phyloP scores from a whole-genome alignment of 2,888 invertebrate genomes.

The Chymomyza caudatula region DNA sequence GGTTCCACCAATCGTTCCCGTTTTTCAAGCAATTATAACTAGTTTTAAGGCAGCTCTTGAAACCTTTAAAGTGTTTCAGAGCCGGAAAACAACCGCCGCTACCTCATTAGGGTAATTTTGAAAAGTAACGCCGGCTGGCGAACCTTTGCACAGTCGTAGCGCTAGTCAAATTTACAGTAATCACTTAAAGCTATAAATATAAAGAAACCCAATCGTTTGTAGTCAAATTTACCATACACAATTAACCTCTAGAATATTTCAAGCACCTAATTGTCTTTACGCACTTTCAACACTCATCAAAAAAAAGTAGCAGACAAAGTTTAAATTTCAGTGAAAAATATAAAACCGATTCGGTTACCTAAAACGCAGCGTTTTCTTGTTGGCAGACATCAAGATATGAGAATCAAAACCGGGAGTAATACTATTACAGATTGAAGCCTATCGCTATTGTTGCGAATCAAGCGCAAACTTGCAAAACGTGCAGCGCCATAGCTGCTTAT shows the following conservation, averaged over 20 bases:
- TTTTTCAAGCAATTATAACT: constrained; percentile 29
- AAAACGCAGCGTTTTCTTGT: not conserved
- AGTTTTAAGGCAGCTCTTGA: constrained; percentile 35
- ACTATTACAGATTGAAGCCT: not conserved
- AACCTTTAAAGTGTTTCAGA: constrained; percentile 30
- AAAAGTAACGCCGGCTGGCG: constrained; percentile 22
- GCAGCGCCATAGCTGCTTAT: constrained; percentile 1
- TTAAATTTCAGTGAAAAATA: not conserved
- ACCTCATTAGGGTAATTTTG: constrained; percentile 75
- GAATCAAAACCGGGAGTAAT: not conserved
- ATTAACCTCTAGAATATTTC: constrained; percentile 6
- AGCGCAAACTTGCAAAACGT: not conserved
- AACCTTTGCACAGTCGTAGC: not conserved
- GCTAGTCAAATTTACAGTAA: constrained; percentile 54
- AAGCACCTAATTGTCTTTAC: constrained; percentile 53
- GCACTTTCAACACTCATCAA: constrained; percentile 32
- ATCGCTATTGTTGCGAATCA: not conserved
- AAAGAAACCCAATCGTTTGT: not conserved
- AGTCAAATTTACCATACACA: not conserved
- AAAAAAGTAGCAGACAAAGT: constrained; percentile 6
- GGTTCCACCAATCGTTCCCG: not conserved
- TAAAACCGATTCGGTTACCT: not conserved
- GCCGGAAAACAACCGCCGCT: constrained; percentile 67
- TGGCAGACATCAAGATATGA: not conserved
- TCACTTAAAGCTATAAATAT: constrained; percentile 25